A percentile compares a stretch with the other conserved stretches of the same genome.
Conservation (phyloP, 2,113 vertebrate species). For the Struthio camelus region DNA sequence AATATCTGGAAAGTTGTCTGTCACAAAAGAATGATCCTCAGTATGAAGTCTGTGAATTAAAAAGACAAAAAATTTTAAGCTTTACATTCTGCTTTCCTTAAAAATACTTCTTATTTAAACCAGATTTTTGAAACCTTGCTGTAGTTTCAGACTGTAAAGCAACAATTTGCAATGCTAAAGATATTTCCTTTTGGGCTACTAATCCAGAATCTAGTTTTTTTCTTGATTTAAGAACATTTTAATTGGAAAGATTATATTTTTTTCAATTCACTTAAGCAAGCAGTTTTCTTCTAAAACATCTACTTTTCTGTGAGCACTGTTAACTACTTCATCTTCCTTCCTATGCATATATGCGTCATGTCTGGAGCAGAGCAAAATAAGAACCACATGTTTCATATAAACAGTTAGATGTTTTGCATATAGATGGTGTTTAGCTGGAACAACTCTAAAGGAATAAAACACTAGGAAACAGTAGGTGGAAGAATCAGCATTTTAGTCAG, state of each 20-base stretch:
- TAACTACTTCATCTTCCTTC: conserved; percentile 63
- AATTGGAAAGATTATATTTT: conserved; percentile 43
- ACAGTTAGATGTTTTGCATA: conserved; percentile 47
- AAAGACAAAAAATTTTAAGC: background rate
- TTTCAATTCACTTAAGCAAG: conserved; percentile 20
- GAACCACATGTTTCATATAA: conserved; percentile 62
- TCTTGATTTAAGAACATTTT: conserved; percentile 45
- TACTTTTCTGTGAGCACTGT: conserved; percentile 34
- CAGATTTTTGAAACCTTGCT: conserved; percentile 26
- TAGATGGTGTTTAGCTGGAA: conserved; percentile 49
- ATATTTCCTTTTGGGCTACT: conserved; percentile 40
- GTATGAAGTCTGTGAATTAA: background rate
- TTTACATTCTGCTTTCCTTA: background rate
- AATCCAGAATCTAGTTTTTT: conserved; percentile 4
- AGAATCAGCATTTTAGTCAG: conserved; percentile 45
- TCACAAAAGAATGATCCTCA: background rate
- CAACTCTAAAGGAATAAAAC: conserved; percentile 34
- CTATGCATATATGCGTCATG: conserved; percentile 42
- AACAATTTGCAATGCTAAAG: conserved; percentile 45
- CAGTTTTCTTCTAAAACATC: conserved; percentile 23
- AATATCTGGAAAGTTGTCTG: background rate
- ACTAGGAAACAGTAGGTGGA: conserved; percentile 53
- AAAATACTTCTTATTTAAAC: conserved; percentile 49
- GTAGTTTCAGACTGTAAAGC: conserved; percentile 29
- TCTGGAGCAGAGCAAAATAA: conserved; percentile 58